Evolutionary conservation across 2,113 vertebrate genomes (phyloP).

Genomic region (Erythrocercus mccallii): DNA sequence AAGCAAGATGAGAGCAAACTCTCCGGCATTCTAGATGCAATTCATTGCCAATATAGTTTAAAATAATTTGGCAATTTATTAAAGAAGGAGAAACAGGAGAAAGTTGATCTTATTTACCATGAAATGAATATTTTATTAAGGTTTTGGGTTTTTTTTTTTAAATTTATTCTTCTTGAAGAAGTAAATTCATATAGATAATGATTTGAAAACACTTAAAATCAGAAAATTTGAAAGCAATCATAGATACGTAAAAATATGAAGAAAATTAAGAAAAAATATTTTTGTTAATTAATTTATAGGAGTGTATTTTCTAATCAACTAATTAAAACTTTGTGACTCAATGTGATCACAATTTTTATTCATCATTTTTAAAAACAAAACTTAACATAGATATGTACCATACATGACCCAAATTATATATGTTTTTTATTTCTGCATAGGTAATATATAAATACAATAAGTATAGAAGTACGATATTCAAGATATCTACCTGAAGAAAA

Average conservation of each 20-base stretch:
- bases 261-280: background rate
- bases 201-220: background rate
- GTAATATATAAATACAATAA: background rate
- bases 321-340: background rate
- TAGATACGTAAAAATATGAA: background rate
- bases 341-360: background rate
- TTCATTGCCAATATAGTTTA: background rate
- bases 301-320: background rate
- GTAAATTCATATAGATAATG: background rate
- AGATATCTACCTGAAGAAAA: background rate
- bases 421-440: background rate
- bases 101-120: background rate
- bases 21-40: background rate
- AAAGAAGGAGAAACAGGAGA: background rate
- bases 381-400: background rate
- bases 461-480: background rate
- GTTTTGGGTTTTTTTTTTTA: background rate
- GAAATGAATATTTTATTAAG: background rate
- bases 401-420: background rate
- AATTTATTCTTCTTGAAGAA: background rate
- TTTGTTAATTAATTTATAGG: background rate
- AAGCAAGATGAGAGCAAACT: background rate
- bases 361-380: background rate
- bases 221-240: background rate
- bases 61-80: background rate